Percentiles rank a stretch among this genome's conserved stretches.
Conservation (phyloP, 2,113 vertebrate species). For the Bothrops jararaca region DNA sequence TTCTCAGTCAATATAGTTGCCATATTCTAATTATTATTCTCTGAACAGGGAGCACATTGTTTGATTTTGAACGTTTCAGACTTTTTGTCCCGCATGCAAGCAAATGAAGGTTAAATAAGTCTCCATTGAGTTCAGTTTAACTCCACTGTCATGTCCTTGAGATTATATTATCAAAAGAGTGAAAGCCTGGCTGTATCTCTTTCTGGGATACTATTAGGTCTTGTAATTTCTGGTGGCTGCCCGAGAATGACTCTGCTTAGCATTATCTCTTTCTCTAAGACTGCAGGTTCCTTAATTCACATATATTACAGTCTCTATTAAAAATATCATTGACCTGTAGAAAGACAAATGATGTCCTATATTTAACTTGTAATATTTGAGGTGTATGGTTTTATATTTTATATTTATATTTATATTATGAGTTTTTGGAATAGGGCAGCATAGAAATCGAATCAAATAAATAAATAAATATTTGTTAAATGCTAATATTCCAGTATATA, state of each 20-base stretch:
- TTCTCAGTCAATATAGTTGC: neutral
- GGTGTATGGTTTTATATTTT: neutral
- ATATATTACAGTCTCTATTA: neutral
- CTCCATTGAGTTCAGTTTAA: neutral
- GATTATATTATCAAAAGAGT: neutral
- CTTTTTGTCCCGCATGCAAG: neutral
- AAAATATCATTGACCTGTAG: neutral
- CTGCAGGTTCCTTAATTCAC: neutral
- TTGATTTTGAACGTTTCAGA: neutral
- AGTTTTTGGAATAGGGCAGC: no score
- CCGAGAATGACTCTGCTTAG: neutral
- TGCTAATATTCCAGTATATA: neutral
- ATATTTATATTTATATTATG: no score
- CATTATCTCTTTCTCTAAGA: neutral
- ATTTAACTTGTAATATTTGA: neutral
- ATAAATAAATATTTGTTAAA: no score
- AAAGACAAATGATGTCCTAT: neutral
- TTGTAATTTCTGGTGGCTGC: neutral
- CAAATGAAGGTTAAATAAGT: neutral
- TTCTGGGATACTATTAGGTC: neutral
- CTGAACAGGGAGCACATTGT: neutral
- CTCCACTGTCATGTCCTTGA: neutral
- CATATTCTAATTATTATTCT: neutral
- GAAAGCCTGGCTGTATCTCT: neutral
- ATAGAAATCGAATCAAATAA: no score